Base-by-base conservation (phyloP, 2,888 invertebrate species). In the Xiphydria camelus region DNA sequence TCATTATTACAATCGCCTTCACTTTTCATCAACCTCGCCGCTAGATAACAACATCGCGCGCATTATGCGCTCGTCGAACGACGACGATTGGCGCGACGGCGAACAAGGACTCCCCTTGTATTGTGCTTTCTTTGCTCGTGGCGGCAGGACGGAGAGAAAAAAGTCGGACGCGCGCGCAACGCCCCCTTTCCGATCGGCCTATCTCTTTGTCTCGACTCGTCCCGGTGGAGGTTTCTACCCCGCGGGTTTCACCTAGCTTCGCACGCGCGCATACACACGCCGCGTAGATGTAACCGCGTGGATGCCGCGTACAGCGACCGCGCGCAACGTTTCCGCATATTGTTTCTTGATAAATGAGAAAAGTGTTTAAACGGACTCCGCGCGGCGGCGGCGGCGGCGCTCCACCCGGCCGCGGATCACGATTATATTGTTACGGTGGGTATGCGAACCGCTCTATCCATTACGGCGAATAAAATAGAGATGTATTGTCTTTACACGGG, bases 401-500 rank as follows among this genome's bases (percentile, higher is more conserved):
- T 17, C 35, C 25, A 34, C 41, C 29, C 42, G 38, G 41, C 40
- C 22, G 39, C 21, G 51, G 51, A 66, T 61, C 62, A 59, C 60
- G 58, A 65, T 65, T 66, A 65, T 59, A 66, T 64, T 62, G 66
- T 64, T 66, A 53, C 53, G 44, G 36, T 37, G 47, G 46, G 47
- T 45, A 47, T 55, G 45, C 33, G 37, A 23, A 47, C 41, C 52
- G 52, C 53, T 55, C 49, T 47, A 53, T 57, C 55, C 51, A 53
- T 57, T 55, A 55, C 31, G 37, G 40, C 45, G 62, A 62, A 64
- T 66, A 66, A 66, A 64, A 66, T 66, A 66, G 62, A 66, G 68
- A 66, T 58, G 66, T 68, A 62, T 64, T 67, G 62, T 62, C 61
- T 62, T 62, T 61, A 51, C 57, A 61, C 53, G 55, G 59, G n/a